These are phyloP conservation scores for Drymonia ruficornis DNA, from an alignment of 2,888 invertebrate species.

Conservation along the genomic window DNA sequence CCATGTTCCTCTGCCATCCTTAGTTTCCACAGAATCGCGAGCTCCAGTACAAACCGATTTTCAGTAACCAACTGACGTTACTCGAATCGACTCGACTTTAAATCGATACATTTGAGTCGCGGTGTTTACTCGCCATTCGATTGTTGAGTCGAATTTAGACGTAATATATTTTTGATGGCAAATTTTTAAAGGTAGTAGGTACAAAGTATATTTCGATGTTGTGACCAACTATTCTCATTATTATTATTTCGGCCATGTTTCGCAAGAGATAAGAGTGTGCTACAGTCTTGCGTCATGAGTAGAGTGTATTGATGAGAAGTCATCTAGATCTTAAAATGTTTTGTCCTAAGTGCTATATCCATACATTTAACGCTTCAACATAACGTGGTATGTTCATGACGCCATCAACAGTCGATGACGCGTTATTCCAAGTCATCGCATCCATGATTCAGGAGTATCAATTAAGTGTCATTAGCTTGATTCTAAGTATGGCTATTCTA, in stretches of 20 bases:
- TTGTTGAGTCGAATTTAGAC: constrained; percentile 23
- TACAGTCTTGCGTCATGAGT: too few relatives aligned
- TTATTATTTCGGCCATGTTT: too few relatives aligned
- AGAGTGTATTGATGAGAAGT: too few relatives aligned
- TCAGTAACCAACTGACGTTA: constrained; percentile 7
- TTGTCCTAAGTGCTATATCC: too few relatives aligned
- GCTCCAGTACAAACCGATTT: constrained; percentile 18
- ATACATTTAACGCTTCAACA: not conserved
- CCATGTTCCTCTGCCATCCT: not conserved
- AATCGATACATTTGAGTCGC: constrained; percentile 22
- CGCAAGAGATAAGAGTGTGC: too few relatives aligned
- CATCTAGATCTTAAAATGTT: too few relatives aligned
- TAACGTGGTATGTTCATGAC: not conserved
- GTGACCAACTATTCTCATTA: too few relatives aligned
- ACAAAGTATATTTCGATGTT: too few relatives aligned
- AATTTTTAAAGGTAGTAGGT: not conserved
- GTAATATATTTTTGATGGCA: constrained; percentile 20
- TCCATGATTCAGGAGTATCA: not conserved
- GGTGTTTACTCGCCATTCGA: constrained; percentile 22
- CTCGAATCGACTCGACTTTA: constrained; percentile 11
- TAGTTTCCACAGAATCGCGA: constrained; percentile 3
- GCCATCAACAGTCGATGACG: not conserved
- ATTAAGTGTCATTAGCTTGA: constrained; percentile 1
- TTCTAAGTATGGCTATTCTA: not conserved
- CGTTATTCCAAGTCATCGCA: not conserved